Percentiles rank a stretch among this genome's conserved stretches.
These are phyloP conservation scores for Tipula helvola DNA, from an alignment of 2,888 invertebrate species.

Conservation along the genomic window DNA sequence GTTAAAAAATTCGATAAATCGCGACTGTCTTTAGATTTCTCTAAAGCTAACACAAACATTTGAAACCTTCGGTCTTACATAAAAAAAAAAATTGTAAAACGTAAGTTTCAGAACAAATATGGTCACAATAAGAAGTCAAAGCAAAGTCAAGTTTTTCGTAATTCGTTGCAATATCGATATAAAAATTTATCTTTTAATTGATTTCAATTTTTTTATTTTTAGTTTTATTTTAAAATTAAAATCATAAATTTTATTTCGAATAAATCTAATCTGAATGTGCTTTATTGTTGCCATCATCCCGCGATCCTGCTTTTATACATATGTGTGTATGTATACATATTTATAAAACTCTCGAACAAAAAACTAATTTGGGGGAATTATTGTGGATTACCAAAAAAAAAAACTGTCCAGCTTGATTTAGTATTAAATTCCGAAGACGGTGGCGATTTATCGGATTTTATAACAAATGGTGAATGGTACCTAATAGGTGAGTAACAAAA, in stretches of 20 bases:
- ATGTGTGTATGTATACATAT: not conserved
- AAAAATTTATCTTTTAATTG: not conserved
- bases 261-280: not conserved
- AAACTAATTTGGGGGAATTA: not conserved
- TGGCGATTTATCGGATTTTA: conserved; percentile 94
- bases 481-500: conserved; percentile 69
- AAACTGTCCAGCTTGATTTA: conserved; percentile 69
- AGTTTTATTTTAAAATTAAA: not conserved
- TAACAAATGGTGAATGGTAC: conserved; percentile 99
- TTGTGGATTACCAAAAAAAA: not conserved
- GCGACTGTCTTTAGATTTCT: conserved; percentile 80
- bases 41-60: conserved; percentile 70
- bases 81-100: too few species aligned
- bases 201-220: not conserved
- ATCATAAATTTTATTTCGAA: not conserved
- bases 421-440: conserved; percentile 86
- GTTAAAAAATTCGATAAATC: conserved; percentile 95
- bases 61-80: not conserved
- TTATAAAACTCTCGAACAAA: not conserved
- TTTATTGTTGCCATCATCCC: not conserved
- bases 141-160: not conserved
- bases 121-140: too few species aligned
- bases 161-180: not conserved
- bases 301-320: not conserved
- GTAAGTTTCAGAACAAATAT: too few species aligned